Base-by-base conservation (phyloP, 2,888 invertebrate genomes). In the Lysandra coridon region DNA sequence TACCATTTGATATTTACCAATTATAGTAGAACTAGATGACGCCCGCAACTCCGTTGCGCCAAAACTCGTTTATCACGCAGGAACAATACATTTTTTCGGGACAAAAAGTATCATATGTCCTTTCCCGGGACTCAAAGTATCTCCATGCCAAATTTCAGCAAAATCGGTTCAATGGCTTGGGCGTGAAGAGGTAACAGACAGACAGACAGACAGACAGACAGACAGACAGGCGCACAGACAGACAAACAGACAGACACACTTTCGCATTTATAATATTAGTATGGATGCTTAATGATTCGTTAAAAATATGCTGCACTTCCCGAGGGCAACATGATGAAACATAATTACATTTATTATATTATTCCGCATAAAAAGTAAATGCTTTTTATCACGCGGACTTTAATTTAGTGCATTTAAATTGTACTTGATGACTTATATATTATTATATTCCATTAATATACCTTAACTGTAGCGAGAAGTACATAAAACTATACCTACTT, bases 301-400 rank as follows among this genome's bases (percentile, higher is more conserved):
- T 84, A 82, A 80, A 80, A 83, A 84, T 83, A 85, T 85, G 82
- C 83, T 82, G 83, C 82, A 79, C 77, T 60, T 83, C 84, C 81
- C 83, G 81, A 84, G 84, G 85, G 85, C 84, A 84, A 79, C 80
- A 81, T 83, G 81, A 83, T 86, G 86, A 85, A 85, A 85, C 82
- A 83, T 89, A 88, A 89, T 88, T 88, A 86, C 85, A 85, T 86
- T 87, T 85, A 88, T 87, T 88, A 87, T 87, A 85, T 86, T 85
- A 85, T 86, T 85, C 82, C 84, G 83, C 81, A 82, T 82, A 83
- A 84, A 82, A 84, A 86, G 85, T 85, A 85, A 80, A 82, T 80
- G 73, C 85, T 86, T 84, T 85, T 84, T 86, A 82, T 79, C 82
- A 80, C 82, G 87, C 85, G 85, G 84, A 86, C 86, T 83, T 85